A percentile compares a stretch with the other conserved stretches of the same genome.
phyloP scores from a whole-genome alignment of 2,113 vertebrate genomes.

The Pluvialis apricaria region DNA sequence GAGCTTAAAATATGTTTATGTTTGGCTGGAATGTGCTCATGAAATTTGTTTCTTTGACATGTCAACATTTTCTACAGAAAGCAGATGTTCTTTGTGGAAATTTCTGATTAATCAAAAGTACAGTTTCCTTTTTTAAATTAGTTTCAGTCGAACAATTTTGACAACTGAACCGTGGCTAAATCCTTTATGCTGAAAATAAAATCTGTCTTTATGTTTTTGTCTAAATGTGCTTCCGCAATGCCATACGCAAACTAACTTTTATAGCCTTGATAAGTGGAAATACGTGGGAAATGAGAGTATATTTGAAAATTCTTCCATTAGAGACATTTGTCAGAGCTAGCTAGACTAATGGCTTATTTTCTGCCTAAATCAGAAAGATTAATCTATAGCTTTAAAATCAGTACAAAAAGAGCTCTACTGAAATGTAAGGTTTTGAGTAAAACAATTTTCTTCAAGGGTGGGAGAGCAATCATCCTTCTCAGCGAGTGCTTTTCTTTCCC shows the following conservation, averaged over 20 bases:
- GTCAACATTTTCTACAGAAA: slow-evolving; percentile 30
- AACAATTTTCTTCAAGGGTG: slow-evolving; percentile 29
- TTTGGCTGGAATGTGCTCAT: background rate
- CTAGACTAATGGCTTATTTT: slow-evolving; percentile 22
- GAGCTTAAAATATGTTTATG: background rate
- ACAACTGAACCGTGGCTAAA: slow-evolving; percentile 15
- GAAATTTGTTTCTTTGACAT: slow-evolving; percentile 10
- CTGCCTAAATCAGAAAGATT: slow-evolving; percentile 24
- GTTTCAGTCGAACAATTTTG: background rate
- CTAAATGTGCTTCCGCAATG: background rate
- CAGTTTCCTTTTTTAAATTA: slow-evolving; percentile 29
- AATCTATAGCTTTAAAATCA: slow-evolving; percentile 42
- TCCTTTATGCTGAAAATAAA: slow-evolving; percentile 41
- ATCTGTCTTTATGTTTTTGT: slow-evolving; percentile 18
- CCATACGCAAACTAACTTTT: slow-evolving; percentile 22
- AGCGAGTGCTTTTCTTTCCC: background rate
- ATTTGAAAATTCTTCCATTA: slow-evolving; percentile 20
- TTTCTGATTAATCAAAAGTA: slow-evolving; percentile 49
- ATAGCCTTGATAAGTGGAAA: slow-evolving; percentile 24
- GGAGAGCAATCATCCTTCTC: background rate
- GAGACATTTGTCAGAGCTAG: background rate
- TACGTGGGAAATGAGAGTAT: background rate
- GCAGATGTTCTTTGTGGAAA: slow-evolving; percentile 48
- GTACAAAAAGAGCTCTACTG: slow-evolving; percentile 26
- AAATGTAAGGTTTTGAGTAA: background rate